Evolutionary conservation across 2,888 invertebrate genomes (phyloP).

Genomic region (Hetaerina titia): DNA sequence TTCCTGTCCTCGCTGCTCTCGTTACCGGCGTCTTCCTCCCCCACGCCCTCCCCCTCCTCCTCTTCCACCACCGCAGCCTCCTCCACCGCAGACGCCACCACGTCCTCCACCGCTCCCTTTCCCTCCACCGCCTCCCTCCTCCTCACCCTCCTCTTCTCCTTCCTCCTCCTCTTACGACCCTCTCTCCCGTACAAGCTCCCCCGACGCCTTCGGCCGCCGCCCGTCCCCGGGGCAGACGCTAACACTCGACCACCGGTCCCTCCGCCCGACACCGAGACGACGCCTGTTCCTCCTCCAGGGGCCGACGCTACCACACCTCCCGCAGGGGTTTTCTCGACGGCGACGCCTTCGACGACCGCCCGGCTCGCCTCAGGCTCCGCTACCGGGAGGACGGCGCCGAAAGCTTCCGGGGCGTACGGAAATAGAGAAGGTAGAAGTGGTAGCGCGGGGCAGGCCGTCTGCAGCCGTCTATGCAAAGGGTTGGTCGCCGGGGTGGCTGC

Average conservation of each 20-base stretch:
- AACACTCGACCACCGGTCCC: slow-evolving; percentile 5
- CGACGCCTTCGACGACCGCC: not conserved
- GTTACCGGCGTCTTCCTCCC: slow-evolving; percentile 64
- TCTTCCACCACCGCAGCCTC: slow-evolving; percentile 57
- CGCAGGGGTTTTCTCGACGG: not conserved
- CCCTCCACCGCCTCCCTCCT: slow-evolving; percentile 65
- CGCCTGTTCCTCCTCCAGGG: not conserved
- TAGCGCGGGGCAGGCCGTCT: not conserved
- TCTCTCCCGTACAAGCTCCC: slow-evolving; percentile 60
- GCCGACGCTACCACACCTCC: slow-evolving; percentile 7
- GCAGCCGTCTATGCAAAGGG: not conserved
- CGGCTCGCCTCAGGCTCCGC: not conserved
- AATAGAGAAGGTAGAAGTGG: slow-evolving; percentile 44
- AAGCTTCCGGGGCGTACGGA: slow-evolving; percentile 53
- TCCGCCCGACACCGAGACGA: not conserved
- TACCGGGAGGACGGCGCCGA: slow-evolving; percentile 54
- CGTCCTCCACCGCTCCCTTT: slow-evolving; percentile 66
- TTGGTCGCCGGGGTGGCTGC: not conserved
- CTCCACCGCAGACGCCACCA: slow-evolving; percentile 66
- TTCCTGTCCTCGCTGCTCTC: slow-evolving; percentile 65
- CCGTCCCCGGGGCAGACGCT: not conserved
- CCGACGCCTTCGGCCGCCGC: slow-evolving; percentile 47
- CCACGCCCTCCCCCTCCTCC: slow-evolving; percentile 65
- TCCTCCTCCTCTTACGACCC: slow-evolving; percentile 60
- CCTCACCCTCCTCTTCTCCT: slow-evolving; percentile 67